Base-by-base conservation (phyloP, 2,797 vertebrate species). In the Dendrocincla tyrannina region DNA sequence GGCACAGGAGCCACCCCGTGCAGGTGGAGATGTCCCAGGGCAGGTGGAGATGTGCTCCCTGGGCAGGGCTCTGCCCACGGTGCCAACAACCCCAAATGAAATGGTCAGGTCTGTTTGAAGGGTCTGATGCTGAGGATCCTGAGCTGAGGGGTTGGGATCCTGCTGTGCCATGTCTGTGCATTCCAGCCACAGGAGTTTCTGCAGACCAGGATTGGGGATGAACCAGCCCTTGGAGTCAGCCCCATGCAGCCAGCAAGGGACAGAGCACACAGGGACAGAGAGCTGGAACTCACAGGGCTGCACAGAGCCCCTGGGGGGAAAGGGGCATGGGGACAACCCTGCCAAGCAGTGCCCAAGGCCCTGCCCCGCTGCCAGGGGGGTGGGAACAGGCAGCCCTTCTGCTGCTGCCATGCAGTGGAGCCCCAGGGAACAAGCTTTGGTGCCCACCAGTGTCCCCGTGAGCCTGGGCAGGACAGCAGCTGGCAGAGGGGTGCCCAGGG, bases 281-380 rank as follows among this genome's bases (percentile, higher is more conserved):
- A 9, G 41, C 41, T 2, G 83, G 78, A 16, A 28, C 62, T 14
- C 7, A 37, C 24, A 3, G 52, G 33, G 62, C 33, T 25, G 16
- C 72, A 3, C 1, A 1, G 39, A 35, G 47, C 39, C 12, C 12
- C 23, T 80, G 4, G 9, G 14, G 84, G 81, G 68, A 7, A 5
- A 1, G 0, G 2, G 41, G 70, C 52, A 13, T 0, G 4, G 53
- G 53, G 49, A 28, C 5, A 1, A 13, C 17, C 0, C 44, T 35
- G 42, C 56, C 93, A 28, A 9, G 37, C 7, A 3, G 30, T 22
- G 37, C 33, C 85, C 92, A 4, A 18, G 24, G 19, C 44, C 24
- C 23, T 24, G 32, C 25, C 47, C 58, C 1, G 1, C n/a, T 62
- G 44, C 13, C 2, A 20, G 32, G 22, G 35, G 3, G 0, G 39